Percentiles rank a stretch among this genome's conserved stretches.
Conservation (phyloP, 2,797 vertebrate species). For the Nannoperca obscura region DNA sequence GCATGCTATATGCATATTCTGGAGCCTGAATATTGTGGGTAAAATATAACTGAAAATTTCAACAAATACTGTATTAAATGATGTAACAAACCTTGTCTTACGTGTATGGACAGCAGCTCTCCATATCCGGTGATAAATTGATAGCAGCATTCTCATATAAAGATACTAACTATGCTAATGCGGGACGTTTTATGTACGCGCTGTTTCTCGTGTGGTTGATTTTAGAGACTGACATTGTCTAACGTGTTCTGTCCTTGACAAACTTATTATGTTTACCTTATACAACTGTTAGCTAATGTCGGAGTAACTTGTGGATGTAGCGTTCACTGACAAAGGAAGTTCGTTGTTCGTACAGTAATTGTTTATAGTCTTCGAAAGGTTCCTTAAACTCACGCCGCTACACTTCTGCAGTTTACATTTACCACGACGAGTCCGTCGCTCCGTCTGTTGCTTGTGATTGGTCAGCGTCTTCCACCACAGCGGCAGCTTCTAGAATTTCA, state of each 20-base stretch:
- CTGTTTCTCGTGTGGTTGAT: background rate
- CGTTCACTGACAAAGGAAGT: background rate
- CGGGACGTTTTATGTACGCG: background rate
- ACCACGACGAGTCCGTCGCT: background rate
- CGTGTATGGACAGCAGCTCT: constrained; percentile 55
- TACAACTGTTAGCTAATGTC: background rate
- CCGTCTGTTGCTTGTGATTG: constrained; percentile 64
- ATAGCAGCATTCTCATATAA: constrained; percentile 37
- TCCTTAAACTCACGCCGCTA: background rate
- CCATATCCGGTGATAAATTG: constrained; percentile 43
- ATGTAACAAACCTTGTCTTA: constrained; percentile 66
- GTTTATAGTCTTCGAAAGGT: accelerated
- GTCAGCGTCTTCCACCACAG: constrained; percentile 17
- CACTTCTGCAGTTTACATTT: constrained; percentile 1
- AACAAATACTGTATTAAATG: background rate
- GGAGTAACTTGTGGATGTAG: background rate
- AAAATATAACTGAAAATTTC: background rate
- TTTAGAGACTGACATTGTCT: background rate
- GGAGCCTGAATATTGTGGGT: background rate
- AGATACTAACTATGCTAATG: no score
- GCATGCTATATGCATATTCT: background rate
- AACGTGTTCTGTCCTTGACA: background rate
- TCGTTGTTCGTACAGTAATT: accelerated
- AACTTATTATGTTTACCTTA: background rate
- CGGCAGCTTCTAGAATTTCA: background rate